Evolutionary conservation across 1,140 invertebrate genomes (phyloP).

Genomic region (Leguminivora glycinivorella): DNA sequence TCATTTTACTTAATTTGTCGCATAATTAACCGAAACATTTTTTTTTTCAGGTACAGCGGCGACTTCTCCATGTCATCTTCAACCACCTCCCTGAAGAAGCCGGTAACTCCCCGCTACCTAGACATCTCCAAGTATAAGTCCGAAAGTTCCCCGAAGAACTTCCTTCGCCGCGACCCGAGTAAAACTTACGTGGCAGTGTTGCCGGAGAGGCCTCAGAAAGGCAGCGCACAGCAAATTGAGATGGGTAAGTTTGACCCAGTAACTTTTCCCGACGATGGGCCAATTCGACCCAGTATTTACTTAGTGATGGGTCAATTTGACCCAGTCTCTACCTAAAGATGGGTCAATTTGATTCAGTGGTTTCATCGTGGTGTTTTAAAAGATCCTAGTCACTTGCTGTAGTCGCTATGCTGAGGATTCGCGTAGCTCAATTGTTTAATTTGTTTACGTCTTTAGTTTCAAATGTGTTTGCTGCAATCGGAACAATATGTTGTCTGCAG

Average conservation of each 20-base stretch:
- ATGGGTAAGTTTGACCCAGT: conserved; percentile 56
- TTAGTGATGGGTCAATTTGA: not conserved
- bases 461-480: too few relatives aligned
- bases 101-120: conserved; percentile 77
- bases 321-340: too few relatives aligned
- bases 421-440: too few relatives aligned
- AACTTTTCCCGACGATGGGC: not conserved
- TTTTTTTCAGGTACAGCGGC: conserved; percentile 64
- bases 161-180: conserved; percentile 79
- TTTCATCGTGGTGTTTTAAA: too few relatives aligned
- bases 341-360: too few relatives aligned
- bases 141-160: conserved; percentile 74
- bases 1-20: too few relatives aligned
- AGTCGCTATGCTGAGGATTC: too few relatives aligned
- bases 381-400: too few relatives aligned
- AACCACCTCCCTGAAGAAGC: conserved; percentile 66
- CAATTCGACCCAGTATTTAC: not conserved
- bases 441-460: too few relatives aligned
- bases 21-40: too few relatives aligned
- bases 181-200: conserved; percentile 79
- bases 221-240: conserved; percentile 65
- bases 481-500: too few relatives aligned
- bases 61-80: conserved; percentile 77
- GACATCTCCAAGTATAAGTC: conserved; percentile 81
- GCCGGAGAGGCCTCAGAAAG: conserved; percentile 46